Evolutionary conservation across 2,113 vertebrate genomes (phyloP), one percentile per base, ranked within the genome.

Genomic region (Eulemur macaco): DNA sequence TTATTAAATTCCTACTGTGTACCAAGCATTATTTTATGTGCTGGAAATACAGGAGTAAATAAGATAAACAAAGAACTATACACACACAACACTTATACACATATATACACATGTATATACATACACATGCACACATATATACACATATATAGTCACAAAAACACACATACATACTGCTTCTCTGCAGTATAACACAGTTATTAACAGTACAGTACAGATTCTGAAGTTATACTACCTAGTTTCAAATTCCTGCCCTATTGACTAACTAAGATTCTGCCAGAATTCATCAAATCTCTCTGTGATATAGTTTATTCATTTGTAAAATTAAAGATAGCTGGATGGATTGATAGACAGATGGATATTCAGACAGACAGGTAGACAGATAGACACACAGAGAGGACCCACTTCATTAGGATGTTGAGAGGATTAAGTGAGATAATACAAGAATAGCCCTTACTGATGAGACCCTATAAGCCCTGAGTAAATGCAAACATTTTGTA

Each of bases 1-100:
- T 89, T 94, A 78, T 64, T 88, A 71, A 68, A 86, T 14, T 37
- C 6, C 63, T 87, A 89, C 34, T 97, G 23, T 89, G n/a, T 56
- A 3, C 50, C 31, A 92, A 37, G 1, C 4, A 84, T 68, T 89
- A 83, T 42, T 74, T 21, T 42, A 83, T 42, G 31, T 86, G 34
- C 31, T 94, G 9, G 52, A 85, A 85, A 93, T 88, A 69, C 0
- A 39, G 18, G 18, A 60, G 31, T 83, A 95, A 81, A 81, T 78
- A 93, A 96, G 23, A 69, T 34, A 2, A 10, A 21, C 58, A 87
- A 87, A 73, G 8, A 73, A 14, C 56, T 4, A 39, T 20, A 18
- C 29, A 14, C 5, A n/a, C 8, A 50, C 2, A 66, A 69, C 6
- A 20, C 7, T 54, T 3, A 93, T 23, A 87, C 5, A 66, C 0